These are phyloP conservation scores for Peromyscus californicus DNA, from an alignment of 2,113 vertebrate genomes.

Conservation along the genomic window DNA sequence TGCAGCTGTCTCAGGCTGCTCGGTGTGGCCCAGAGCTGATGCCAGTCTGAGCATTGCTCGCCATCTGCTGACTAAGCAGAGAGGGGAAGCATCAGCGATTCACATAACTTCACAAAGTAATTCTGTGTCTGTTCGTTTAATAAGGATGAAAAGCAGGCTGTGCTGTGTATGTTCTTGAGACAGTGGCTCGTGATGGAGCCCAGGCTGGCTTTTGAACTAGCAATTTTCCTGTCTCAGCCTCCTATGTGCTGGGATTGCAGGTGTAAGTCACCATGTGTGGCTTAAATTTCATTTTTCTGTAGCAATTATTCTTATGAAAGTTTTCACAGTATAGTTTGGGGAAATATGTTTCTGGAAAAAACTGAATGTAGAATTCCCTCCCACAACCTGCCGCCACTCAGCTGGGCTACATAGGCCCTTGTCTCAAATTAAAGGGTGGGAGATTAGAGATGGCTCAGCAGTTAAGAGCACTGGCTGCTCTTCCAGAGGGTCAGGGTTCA, in stretches of 20 bases:
- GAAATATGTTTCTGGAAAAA: background rate
- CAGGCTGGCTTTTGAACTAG: background rate
- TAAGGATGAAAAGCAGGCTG: background rate
- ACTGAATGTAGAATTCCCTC: background rate
- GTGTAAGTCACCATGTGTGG: background rate
- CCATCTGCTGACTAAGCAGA: too few relatives aligned
- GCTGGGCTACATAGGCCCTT: background rate
- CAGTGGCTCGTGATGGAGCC: background rate
- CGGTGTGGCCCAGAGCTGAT: fast-evolving
- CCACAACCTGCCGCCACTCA: background rate
- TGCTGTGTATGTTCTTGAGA: background rate
- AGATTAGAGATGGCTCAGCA: background rate
- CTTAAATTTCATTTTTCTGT: background rate
- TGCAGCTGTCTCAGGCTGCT: background rate
- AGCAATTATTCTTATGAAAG: background rate
- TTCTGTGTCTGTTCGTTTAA: background rate
- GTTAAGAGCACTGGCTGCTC: background rate
- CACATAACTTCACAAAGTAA: background rate
- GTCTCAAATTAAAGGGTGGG: background rate
- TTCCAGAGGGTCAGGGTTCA: background rate
- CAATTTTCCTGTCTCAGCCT: background rate
- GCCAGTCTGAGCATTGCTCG: fast-evolving
- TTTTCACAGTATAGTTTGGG: background rate
- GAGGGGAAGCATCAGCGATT: background rate
- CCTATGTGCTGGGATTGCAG: background rate